Conservation (phyloP, 2,888 invertebrate species). For the Pseudococcus viburni region DNA sequence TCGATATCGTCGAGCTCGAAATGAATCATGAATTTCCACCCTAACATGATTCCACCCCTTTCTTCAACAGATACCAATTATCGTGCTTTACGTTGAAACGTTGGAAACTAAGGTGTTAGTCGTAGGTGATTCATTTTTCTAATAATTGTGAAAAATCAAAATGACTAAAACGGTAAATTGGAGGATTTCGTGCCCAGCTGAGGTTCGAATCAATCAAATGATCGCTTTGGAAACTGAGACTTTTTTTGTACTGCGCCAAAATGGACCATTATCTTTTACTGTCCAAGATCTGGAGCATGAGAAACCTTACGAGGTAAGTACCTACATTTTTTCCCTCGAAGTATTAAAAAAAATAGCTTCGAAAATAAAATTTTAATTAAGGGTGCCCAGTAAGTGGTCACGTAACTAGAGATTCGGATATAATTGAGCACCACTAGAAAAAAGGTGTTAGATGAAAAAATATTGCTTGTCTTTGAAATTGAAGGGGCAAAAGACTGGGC, state of each 20-base stretch:
- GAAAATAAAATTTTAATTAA: no score
- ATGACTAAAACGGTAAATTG: neutral
- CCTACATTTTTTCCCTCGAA: neutral
- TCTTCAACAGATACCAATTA: neutral
- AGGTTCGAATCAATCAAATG: conserved; percentile 47
- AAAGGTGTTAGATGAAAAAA: no score
- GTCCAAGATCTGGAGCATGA: conserved; percentile 39
- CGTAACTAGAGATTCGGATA: no score
- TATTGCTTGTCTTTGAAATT: no score
- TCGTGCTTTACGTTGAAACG: neutral
- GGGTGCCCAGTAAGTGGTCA: no score
- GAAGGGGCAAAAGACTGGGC: no score
- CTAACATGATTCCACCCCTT: neutral
- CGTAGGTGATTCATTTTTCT: neutral
- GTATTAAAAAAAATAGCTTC: no score
- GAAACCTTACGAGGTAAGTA: conserved; percentile 57
- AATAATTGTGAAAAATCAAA: neutral
- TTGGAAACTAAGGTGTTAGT: neutral
- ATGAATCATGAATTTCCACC: conserved; percentile 4
- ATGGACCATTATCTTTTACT: conserved; percentile 61
- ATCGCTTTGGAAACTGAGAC: conserved; percentile 43
- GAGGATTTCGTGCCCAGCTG: conserved; percentile 53
- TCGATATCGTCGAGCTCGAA: conserved; percentile 1
- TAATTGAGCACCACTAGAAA: no score
- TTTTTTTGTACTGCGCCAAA: conserved; percentile 57